Evolutionary conservation across 1,140 invertebrate species (phyloP).

Genomic region (Dinoponera quadriceps): DNA sequence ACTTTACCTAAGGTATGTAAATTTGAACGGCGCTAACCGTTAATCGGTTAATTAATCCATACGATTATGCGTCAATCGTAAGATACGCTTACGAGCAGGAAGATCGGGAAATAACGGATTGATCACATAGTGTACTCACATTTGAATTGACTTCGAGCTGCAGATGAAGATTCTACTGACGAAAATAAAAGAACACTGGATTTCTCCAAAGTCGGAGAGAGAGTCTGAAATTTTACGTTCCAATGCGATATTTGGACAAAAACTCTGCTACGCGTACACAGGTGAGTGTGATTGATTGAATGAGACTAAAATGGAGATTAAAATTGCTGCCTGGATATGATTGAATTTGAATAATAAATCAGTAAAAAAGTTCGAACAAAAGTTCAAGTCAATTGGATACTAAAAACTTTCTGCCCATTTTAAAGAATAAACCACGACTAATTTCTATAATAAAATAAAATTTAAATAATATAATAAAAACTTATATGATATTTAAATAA

Average conservation of each 20-base stretch:
- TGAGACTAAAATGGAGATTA: too few relatives aligned
- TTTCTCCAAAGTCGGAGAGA: constrained; percentile 6
- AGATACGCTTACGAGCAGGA: background rate
- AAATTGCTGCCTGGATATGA: too few relatives aligned
- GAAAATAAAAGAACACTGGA: constrained; percentile 5
- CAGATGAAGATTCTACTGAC: constrained; percentile 28
- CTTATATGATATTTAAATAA: too few relatives aligned
- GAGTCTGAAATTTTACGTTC: constrained; percentile 6
- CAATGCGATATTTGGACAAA: background rate
- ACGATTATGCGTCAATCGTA: background rate
- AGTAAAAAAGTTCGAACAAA: too few relatives aligned
- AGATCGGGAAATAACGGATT: background rate
- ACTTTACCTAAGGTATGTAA: constrained; percentile 24
- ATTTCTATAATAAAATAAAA: too few relatives aligned
- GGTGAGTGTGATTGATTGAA: too few relatives aligned
- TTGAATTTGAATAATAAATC: too few relatives aligned
- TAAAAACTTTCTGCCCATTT: too few relatives aligned
- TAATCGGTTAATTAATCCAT: background rate
- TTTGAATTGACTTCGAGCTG: background rate
- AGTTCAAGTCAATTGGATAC: too few relatives aligned
- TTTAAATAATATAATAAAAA: too few relatives aligned
- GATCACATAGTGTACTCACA: background rate
- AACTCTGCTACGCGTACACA: background rate
- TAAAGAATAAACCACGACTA: too few relatives aligned
- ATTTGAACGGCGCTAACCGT: background rate